phyloP scores from a whole-genome alignment of 2,797 vertebrate genomes.

The Alca torda region DNA sequence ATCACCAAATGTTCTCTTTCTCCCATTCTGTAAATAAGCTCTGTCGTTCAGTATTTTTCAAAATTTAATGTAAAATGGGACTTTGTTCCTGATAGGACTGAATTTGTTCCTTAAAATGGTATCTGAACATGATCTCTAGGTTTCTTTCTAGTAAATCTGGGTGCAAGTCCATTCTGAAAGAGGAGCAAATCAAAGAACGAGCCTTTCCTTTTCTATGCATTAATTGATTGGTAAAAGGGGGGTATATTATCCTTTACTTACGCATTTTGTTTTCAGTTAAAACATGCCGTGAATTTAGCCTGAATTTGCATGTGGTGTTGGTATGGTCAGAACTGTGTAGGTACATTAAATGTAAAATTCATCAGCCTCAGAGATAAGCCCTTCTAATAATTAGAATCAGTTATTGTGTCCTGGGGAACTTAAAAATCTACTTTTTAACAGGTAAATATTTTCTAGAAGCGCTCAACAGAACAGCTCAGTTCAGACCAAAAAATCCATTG shows the following conservation, averaged over 20 bases:
- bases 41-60: neutral
- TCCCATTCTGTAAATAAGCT: slow-evolving; percentile 5
- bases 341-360: neutral
- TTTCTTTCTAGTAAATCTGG: neutral
- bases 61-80: neutral
- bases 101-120: neutral
- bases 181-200: neutral
- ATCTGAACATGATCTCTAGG: neutral
- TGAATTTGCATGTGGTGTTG: neutral
- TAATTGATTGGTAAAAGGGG: neutral
- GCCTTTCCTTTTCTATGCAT: neutral
- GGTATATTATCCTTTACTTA: neutral
- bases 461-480: neutral
- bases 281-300: neutral
- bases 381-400: neutral
- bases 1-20: neutral
- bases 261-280: neutral
- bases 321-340: neutral
- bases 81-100: neutral
- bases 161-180: neutral
- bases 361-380: neutral
- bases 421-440: neutral
- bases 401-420: neutral
- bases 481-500: neutral
- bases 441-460: neutral